These are phyloP conservation scores for Stigmatopora nigra DNA, from an alignment of 2,113 vertebrate species.

Conservation along the genomic window DNA sequence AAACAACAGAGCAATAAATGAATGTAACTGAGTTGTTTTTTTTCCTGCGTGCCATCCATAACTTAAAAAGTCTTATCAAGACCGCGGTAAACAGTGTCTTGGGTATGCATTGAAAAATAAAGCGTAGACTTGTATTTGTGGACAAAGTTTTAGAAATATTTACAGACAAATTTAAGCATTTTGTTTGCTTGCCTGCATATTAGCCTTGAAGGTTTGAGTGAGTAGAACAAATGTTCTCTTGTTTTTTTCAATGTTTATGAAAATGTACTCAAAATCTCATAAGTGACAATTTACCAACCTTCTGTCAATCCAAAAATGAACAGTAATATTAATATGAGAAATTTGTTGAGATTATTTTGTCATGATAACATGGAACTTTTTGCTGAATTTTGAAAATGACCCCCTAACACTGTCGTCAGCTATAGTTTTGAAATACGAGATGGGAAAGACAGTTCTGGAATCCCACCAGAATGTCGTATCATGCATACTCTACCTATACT, in stretches of 20 bases:
- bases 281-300: background rate
- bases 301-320: background rate
- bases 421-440: background rate
- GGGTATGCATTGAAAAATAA: background rate
- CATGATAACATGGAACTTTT: background rate
- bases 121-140: background rate
- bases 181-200: background rate
- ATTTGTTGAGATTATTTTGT: background rate
- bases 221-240: background rate
- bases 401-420: background rate
- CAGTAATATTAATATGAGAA: background rate
- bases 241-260: background rate
- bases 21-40: background rate
- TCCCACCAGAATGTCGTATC: background rate
- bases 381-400: background rate
- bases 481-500: slow-evolving; percentile 79
- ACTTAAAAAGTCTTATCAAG: background rate
- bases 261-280: background rate
- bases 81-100: background rate
- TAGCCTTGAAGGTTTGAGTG: background rate
- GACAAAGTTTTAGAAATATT: background rate
- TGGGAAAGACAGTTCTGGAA: background rate
- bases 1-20: background rate
- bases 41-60: background rate
- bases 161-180: background rate